Evolutionary conservation across 2,888 invertebrate genomes (phyloP).

Genomic region (Sarcophaga variegata): DNA sequence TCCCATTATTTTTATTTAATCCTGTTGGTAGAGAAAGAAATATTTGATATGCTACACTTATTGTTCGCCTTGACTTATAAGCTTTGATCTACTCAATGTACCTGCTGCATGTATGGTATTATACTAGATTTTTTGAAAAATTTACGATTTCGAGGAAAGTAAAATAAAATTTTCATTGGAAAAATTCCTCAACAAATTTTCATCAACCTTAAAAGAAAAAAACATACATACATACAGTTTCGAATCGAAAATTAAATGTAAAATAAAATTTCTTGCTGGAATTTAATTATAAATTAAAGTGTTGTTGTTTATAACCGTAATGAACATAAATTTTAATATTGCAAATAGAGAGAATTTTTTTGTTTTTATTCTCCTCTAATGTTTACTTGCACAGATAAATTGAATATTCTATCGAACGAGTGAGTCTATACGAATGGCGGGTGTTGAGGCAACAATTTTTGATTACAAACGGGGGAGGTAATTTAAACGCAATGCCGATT

Average conservation of each 20-base stretch:
- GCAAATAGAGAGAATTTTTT: not conserved
- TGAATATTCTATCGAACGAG: not conserved
- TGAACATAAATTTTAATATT: conserved; percentile 31
- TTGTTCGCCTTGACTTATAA: not conserved
- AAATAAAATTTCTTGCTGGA: no score
- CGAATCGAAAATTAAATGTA: no score
- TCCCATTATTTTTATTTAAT: not conserved
- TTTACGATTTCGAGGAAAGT: no score
- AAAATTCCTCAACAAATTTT: not conserved
- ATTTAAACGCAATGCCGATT: conserved; percentile 47
- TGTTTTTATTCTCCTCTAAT: not conserved
- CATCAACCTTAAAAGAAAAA: not conserved
- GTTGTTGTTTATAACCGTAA: conserved; percentile 15
- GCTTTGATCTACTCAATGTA: no score
- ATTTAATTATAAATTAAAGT: conserved; percentile 9
- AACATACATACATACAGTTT: no score
- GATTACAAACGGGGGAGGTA: conserved; percentile 57
- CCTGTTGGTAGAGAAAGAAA: no score
- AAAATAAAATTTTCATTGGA: not conserved
- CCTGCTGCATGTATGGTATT: no score
- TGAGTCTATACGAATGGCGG: not conserved
- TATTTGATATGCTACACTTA: not conserved
- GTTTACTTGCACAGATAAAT: conserved; percentile 12
- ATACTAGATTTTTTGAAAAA: no score
- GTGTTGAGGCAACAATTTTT: conserved; percentile 45